Evolutionary conservation across 1,140 invertebrate species (phyloP), one percentile per base, ranked within the genome.

Genomic region (Cryptotermes secundus): DNA sequence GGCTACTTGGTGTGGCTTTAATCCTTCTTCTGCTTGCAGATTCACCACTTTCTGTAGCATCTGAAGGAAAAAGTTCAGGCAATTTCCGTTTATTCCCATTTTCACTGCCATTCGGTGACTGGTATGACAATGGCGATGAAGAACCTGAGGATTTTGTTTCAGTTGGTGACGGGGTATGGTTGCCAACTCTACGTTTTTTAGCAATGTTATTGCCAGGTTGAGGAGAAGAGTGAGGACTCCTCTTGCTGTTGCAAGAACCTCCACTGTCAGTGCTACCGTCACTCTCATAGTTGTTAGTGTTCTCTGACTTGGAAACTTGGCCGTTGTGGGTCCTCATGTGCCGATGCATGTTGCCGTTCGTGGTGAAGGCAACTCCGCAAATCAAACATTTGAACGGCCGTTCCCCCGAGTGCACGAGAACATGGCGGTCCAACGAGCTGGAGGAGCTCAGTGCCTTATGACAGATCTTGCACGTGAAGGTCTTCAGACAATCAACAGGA

Each of bases 341-440:
- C 36, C 96, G 90, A 87, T 96, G 95, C 95, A 97, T 96, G 88
- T 96, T 97, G 26, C 96, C 96, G 88, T 96, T 97, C 6, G 96
- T 97, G 45, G 95, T 96, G 89, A 97, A 98, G 6, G 95, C 93
- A 89, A 96, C 93, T 34, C 93, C 92, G 89, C 96, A 97, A 86
- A 93, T 92, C 87, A 93, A 93, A 89, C 96, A 97, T 86, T 94
- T 93, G 89, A 95, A 96, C 3, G 95, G 94, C 2, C 94, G 90
- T 86, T 96, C 94, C 2, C 94, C 94, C 3, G 94, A 94, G 87
- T 96, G 95, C 0, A 95, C 93, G 42, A 96, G 88, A 84, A 95
- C 92, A 89, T 96, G 95, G 2, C 95, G 91, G 87, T 96, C 95
- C 86, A 96, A 88, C 65, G 95, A 96, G 85, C 94, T 95, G 81